Conservation (phyloP, 1,140 invertebrate species). For the Ephestia elutella region DNA sequence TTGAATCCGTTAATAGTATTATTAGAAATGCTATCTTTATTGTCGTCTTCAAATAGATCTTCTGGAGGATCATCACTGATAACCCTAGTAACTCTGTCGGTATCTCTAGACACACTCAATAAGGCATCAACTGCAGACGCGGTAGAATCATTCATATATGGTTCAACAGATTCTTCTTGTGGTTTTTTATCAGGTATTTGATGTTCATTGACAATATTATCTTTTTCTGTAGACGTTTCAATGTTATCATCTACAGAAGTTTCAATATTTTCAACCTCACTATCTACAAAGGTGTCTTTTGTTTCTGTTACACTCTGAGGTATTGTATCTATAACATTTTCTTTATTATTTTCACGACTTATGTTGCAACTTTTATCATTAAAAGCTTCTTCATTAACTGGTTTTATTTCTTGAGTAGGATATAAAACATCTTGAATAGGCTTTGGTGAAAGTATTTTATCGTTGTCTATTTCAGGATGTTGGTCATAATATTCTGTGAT, state of each 20-base stretch:
- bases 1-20: constrained; percentile 21
- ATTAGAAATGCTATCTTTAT: constrained; percentile 31
- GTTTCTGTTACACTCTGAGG: neutral
- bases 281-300: constrained; percentile 1
- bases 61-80: constrained; percentile 63
- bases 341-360: constrained; percentile 7
- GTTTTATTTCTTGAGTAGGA: constrained; percentile 39
- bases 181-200: constrained; percentile 11
- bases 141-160: constrained; percentile 59
- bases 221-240: neutral
- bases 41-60: constrained; percentile 67
- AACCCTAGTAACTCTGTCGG: constrained; percentile 61
- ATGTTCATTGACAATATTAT: neutral
- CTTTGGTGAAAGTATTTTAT: constrained; percentile 9
- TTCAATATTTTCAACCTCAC: neutral
- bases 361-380: neutral
- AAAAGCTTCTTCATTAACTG: constrained; percentile 21
- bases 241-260: neutral
- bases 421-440: constrained; percentile 26
- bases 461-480: constrained; percentile 10
- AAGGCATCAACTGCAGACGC: constrained; percentile 65
- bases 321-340: neutral
- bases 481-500: neutral
- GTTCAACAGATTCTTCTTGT: constrained; percentile 28
- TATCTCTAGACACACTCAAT: constrained; percentile 58